A percentile compares a stretch with the other conserved stretches of the same genome.
These are phyloP conservation scores for Panthera leo DNA, from an alignment of 2,113 vertebrate genomes.

Conservation along the genomic window DNA sequence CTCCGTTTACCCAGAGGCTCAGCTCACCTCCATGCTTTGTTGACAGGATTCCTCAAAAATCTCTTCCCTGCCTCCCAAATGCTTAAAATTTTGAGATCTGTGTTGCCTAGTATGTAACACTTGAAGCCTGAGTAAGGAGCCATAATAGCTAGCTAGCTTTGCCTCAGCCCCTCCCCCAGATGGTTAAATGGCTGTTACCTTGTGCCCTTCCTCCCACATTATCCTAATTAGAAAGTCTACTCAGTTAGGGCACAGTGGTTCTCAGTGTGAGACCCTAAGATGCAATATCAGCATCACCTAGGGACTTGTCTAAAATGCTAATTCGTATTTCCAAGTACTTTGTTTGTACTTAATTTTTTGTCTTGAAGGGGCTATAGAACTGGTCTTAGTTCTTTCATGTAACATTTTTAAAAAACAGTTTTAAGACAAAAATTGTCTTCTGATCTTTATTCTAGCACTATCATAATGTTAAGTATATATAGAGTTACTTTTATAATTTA, in stretches of 20 bases:
- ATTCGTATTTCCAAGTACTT: neutral
- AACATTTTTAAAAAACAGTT: conserved; percentile 29
- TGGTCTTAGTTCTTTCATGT: conserved; percentile 11
- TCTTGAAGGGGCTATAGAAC: conserved; percentile 12
- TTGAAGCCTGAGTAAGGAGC: neutral
- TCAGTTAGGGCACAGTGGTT: neutral
- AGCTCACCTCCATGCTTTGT: neutral
- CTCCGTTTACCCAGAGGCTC: neutral
- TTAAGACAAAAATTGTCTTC: conserved; percentile 48
- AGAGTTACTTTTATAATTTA: conserved; percentile 57
- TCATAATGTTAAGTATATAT: conserved; percentile 27
- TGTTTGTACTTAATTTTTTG: neutral
- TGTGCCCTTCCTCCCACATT: neutral
- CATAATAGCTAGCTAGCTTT: neutral
- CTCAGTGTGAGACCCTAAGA: neutral
- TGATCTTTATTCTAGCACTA: conserved; percentile 22
- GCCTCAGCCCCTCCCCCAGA: neutral
- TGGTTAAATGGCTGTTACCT: neutral
- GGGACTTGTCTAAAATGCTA: conserved; percentile 14
- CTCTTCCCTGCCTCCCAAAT: neutral
- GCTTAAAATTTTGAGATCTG: neutral
- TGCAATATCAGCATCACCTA: neutral
- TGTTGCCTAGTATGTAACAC: neutral
- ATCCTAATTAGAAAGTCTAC: neutral
- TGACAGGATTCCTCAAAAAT: neutral